These are phyloP conservation scores for Netelia melanura DNA, from an alignment of 2,888 invertebrate genomes.

Conservation along the genomic window DNA sequence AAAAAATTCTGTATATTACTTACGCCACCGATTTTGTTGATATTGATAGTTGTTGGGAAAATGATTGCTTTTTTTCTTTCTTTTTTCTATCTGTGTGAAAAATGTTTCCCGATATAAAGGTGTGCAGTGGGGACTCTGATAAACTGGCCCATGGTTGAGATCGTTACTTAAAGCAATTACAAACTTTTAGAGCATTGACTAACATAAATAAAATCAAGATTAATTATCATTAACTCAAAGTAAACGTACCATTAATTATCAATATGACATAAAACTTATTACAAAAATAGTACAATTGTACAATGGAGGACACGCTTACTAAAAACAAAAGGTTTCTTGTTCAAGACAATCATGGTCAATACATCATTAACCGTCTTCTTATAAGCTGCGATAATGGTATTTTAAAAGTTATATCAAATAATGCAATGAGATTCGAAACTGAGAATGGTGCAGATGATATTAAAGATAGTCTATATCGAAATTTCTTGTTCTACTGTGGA, in stretches of 20 bases:
- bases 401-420: slow-evolving; percentile 18
- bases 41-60: slow-evolving; percentile 37
- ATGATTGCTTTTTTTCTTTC: slow-evolving; percentile 42
- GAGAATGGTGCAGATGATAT: slow-evolving; percentile 11
- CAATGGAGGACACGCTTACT: slow-evolving; percentile 19
- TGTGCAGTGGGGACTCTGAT: slow-evolving; percentile 47
- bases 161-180: slow-evolving; percentile 54
- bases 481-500: slow-evolving; percentile 1
- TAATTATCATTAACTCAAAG: slow-evolving; percentile 16
- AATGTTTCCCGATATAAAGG: slow-evolving; percentile 52
- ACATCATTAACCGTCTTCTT: slow-evolving; percentile 32
- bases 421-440: slow-evolving; percentile 36
- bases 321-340: slow-evolving; percentile 10
- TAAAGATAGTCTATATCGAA: slow-evolving; percentile 17
- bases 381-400: slow-evolving; percentile 47
- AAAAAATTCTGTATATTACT: slow-evolving; percentile 58
- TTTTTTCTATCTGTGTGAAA: slow-evolving; percentile 17
- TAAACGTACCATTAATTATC: slow-evolving; percentile 10
- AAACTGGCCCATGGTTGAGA: slow-evolving; percentile 56
- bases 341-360: slow-evolving; percentile 31
- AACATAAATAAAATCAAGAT: slow-evolving; percentile 17
- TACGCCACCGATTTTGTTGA: slow-evolving; percentile 49
- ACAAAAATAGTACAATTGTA: slow-evolving; percentile 51
- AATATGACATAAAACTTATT: slow-evolving; percentile 46
- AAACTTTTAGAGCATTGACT: slow-evolving; percentile 17